Evolutionary conservation across 1,140 invertebrate species (phyloP).

Genomic region (Philopotamus ludificatus): DNA sequence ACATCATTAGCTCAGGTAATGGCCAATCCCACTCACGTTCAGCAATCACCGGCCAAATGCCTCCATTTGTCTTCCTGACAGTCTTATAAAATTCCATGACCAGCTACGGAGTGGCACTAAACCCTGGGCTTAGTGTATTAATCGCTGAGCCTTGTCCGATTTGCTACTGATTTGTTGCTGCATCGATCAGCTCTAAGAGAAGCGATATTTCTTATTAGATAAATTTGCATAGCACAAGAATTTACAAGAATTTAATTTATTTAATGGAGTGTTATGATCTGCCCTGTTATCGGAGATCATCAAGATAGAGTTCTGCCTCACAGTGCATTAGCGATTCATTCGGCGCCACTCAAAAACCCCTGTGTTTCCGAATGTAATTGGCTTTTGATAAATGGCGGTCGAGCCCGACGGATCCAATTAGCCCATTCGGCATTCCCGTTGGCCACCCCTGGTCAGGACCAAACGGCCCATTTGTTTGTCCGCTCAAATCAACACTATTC

Average conservation of each 20-base stretch:
- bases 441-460: not conserved
- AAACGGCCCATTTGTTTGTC: not conserved
- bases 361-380: slow-evolving; percentile 23
- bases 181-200: not conserved
- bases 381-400: slow-evolving; percentile 17
- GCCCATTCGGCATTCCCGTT: slow-evolving; percentile 12
- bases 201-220: not conserved
- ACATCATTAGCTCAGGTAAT: slow-evolving; percentile 25
- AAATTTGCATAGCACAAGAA: not conserved
- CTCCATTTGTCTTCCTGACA: slow-evolving; percentile 18
- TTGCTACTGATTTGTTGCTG: not conserved
- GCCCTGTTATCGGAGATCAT: no score
- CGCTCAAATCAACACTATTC: not conserved
- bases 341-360: slow-evolving; percentile 15
- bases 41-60: slow-evolving; percentile 13
- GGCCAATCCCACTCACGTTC: slow-evolving; percentile 23
- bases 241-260: not conserved
- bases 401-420: slow-evolving; percentile 17
- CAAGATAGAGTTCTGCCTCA: no score
- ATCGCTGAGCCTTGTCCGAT: not conserved
- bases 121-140: not conserved
- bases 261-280: no score
- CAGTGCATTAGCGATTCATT: not conserved
- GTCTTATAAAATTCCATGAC: slow-evolving; percentile 10
- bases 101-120: not conserved